Conservation (phyloP, 2,113 vertebrate species). For the Lepisosteus oculatus region DNA sequence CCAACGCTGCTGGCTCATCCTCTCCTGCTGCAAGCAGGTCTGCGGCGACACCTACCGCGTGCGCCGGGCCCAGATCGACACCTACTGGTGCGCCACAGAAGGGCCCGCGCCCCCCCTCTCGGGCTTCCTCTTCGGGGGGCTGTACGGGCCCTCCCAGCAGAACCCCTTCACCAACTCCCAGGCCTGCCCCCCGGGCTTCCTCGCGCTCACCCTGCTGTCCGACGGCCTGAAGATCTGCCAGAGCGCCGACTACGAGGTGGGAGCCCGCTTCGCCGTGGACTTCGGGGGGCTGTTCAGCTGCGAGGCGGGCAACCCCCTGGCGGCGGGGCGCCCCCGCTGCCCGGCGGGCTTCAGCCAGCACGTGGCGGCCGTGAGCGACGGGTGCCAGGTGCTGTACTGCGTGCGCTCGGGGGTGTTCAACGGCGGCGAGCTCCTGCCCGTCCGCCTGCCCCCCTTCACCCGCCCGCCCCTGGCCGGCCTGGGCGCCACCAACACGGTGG, state of each 20-base stretch:
- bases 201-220: constrained; percentile 62
- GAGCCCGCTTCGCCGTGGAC: constrained; percentile 55
- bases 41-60: constrained; percentile 70
- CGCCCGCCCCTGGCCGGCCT: constrained; percentile 58
- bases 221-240: constrained; percentile 73
- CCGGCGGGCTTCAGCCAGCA: constrained; percentile 83
- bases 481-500: constrained; percentile 62
- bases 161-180: constrained; percentile 76
- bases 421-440: constrained; percentile 56
- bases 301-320: constrained; percentile 70
- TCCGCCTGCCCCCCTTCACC: constrained; percentile 77
- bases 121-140: constrained; percentile 82
- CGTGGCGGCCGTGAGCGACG: constrained; percentile 75
- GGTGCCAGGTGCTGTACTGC: constrained; percentile 85
- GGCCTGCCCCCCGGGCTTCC: constrained; percentile 67
- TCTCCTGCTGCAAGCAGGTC: constrained; percentile 50
- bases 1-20: constrained; percentile 35
- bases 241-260: constrained; percentile 74
- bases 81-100: constrained; percentile 72
- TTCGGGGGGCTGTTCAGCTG: constrained; percentile 93
- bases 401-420: constrained; percentile 73
- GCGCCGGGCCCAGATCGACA: constrained; percentile 59
- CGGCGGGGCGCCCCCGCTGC: constrained; percentile 53
- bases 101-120: constrained; percentile 27
- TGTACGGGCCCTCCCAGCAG: constrained; percentile 61